Base-by-base conservation (phyloP, 1,140 invertebrate genomes). In the Lordiphosa clarofinis region DNA sequence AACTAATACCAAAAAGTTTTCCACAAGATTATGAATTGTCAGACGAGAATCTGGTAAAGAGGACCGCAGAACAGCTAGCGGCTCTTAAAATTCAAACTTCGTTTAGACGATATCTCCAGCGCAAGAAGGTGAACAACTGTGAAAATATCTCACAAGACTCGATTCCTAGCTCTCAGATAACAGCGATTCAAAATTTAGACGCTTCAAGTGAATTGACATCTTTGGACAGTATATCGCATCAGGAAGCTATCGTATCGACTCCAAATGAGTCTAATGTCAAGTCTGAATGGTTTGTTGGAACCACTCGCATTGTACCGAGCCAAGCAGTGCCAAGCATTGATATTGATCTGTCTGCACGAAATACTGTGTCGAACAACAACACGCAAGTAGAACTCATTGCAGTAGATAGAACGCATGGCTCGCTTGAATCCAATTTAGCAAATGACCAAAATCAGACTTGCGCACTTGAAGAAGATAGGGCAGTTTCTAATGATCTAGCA, bases 201-300 rank as follows among this genome's bases (percentile, higher is more conserved):
- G 36, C 19, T 13, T 39, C 50, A 31, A 33, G 42, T 28, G 60
- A 63, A 6, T 44, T 5, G 1, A 66, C 63, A 8, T 53, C 61
- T 1, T 47, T 39, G 31, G 52, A 38, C 11, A 66, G 48, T 19
- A 43, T 65, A 13, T 46, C 43, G 7, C 10, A 43, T 3, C 44
- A 38, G 8, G 60, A 66, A 10, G 15, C 52, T 21, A n/a, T 1
- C 10, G 19, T 46, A 28, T 28, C 12, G 0, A 4, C 19, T 13
- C 9, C 24, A 33, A 24, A 33, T 1, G 24, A 53, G 1, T 6
- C 4, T n/a, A 5, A 38, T 11, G 49, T 5, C 2, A 71, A 52
- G 24, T 50, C 75, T 3, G 54, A 68, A 40, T 87, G 76, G 84
- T 87, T 73, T 64, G 79, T 88, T 15, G 75, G 86, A 11, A 53